phyloP scores from a whole-genome alignment of 64 coral and sea anemone species.

The Montipora sp. region DNA sequence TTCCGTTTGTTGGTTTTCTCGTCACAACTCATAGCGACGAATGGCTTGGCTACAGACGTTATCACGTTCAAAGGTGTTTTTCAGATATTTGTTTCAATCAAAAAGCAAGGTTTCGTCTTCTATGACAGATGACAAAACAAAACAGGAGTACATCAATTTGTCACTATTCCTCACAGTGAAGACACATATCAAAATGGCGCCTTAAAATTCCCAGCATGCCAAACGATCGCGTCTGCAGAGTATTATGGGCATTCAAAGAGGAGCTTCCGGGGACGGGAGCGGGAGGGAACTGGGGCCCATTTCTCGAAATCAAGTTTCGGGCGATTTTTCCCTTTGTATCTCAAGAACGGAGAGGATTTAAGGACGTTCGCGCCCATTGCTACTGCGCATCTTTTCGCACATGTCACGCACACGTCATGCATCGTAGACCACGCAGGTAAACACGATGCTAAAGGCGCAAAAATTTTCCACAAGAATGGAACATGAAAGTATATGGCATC shows the following conservation, averaged over 20 bases:
- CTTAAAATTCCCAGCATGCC: constrained; percentile 50
- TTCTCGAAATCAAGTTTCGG: too few relatives aligned
- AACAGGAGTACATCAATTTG: constrained; percentile 1
- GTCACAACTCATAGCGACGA: constrained; percentile 53
- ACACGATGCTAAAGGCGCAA: too few relatives aligned
- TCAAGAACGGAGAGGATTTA: too few relatives aligned
- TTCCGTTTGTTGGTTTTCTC: constrained; percentile 43
- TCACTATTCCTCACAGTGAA: constrained; percentile 6
- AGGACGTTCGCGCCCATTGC: too few relatives aligned
- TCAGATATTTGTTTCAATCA: background rate
- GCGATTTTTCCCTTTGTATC: too few relatives aligned
- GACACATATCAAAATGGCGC: constrained; percentile 56
- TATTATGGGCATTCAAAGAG: constrained; percentile 7
- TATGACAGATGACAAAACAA: constrained; percentile 18
- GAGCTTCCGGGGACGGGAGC: too few relatives aligned
- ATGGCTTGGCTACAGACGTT: constrained; percentile 12
- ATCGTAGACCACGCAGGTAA: too few relatives aligned
- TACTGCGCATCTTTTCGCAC: too few relatives aligned
- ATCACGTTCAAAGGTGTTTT: background rate
- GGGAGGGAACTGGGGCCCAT: too few relatives aligned
- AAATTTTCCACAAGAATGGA: too few relatives aligned
- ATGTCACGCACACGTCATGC: too few relatives aligned
- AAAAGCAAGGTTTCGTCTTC: constrained; percentile 14
- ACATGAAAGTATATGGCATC: too few relatives aligned
- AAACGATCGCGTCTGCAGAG: constrained; percentile 9